Conservation (phyloP, 2,113 vertebrate genomes). For the Toxotes chatareus region DNA sequence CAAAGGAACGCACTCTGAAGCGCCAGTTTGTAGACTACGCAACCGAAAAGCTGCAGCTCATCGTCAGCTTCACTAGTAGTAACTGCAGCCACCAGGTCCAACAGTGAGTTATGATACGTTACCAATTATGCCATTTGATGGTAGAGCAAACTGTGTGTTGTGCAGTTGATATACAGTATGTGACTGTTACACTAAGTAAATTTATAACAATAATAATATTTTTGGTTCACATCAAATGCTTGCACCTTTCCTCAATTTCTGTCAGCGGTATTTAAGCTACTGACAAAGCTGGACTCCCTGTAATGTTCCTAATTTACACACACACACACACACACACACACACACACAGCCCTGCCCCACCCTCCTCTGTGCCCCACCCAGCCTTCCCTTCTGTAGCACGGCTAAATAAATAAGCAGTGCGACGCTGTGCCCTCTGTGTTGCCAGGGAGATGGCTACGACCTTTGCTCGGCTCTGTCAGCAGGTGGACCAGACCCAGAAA, state of each 20-base stretch:
- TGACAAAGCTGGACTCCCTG: constrained; percentile 10
- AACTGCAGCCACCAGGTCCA: constrained; percentile 98
- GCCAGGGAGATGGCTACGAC: constrained; percentile 95
- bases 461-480: constrained; percentile 94
- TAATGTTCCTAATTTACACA: constrained; percentile 12
- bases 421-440: constrained; percentile 60
- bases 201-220: background rate
- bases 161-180: background rate
- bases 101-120: constrained; percentile 86
- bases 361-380: constrained; percentile 8
- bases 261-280: background rate
- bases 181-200: background rate
- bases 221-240: background rate
- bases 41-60: constrained; percentile 93
- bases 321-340: background rate
- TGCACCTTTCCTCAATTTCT: background rate
- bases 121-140: background rate
- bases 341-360: background rate
- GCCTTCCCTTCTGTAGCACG: constrained; percentile 7
- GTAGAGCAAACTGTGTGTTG: background rate
- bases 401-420: constrained; percentile 61
- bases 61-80: constrained; percentile 93
- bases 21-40: constrained; percentile 97
- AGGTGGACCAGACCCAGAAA: constrained; percentile 92
- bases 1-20: constrained; percentile 93